Evolutionary conservation across 2,888 invertebrate species (phyloP).

Genomic region (Machimus atricapillus): DNA sequence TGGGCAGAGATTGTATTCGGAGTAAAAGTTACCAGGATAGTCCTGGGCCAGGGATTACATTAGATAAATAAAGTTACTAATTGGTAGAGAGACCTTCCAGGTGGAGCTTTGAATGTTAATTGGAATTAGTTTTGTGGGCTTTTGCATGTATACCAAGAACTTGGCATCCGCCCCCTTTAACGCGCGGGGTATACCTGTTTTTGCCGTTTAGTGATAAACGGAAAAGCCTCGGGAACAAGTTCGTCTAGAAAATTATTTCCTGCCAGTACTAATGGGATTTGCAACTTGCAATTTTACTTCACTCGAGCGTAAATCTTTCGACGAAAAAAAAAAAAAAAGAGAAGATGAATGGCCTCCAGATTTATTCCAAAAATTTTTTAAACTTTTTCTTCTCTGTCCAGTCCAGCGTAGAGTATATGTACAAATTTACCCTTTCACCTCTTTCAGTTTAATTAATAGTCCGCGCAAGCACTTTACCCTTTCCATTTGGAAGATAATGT

Average conservation of each 20-base stretch:
- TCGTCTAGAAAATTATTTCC: background rate
- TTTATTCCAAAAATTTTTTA: background rate
- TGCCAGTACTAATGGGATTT: background rate
- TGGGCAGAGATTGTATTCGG: background rate
- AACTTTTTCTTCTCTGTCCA: background rate
- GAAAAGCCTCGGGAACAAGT: background rate
- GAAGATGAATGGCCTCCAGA: background rate
- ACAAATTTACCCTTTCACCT: background rate
- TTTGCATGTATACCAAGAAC: background rate
- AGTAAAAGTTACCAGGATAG: background rate
- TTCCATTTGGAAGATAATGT: background rate
- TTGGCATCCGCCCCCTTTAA: background rate
- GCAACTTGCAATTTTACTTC: background rate
- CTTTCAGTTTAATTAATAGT: background rate
- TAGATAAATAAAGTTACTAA: constrained; percentile 37
- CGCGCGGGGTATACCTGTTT: background rate
- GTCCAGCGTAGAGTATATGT: background rate
- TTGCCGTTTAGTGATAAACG: background rate
- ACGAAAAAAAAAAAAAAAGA: background rate
- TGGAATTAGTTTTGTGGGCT: constrained; percentile 34
- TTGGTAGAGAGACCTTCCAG: constrained; percentile 26
- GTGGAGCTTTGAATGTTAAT: constrained; percentile 28
- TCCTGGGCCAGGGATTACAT: constrained; percentile 3
- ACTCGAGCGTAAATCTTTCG: background rate
- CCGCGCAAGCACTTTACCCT: background rate